phyloP scores from a whole-genome alignment of 2,113 vertebrate species.

The Plestiodon gilberti region DNA sequence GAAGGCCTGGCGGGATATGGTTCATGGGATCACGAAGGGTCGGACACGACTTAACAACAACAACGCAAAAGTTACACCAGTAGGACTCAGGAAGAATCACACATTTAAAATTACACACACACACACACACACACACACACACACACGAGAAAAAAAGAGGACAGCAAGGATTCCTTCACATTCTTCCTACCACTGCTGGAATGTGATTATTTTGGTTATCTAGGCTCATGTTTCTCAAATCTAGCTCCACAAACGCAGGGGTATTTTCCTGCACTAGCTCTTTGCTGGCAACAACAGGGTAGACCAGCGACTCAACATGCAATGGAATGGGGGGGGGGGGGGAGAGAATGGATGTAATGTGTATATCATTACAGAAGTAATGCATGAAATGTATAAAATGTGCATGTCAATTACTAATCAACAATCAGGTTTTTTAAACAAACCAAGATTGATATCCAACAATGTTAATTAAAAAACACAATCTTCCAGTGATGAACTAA shows the following conservation, averaged over 20 bases:
- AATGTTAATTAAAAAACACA: neutral
- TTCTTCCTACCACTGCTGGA: neutral
- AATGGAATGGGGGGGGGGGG: conserved; percentile 48
- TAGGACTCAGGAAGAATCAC: neutral
- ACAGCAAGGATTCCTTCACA: neutral
- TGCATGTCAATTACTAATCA: conserved; percentile 36
- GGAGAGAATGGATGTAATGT: conserved; percentile 38
- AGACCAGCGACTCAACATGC: conserved; percentile 34
- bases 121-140: accelerated
- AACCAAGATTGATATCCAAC: neutral
- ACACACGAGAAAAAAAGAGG: neutral
- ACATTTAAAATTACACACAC: accelerated
- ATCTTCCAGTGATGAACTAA: neutral
- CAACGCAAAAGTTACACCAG: neutral
- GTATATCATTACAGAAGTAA: conserved; percentile 32
- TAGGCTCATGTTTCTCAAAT: neutral
- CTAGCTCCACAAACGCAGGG: neutral
- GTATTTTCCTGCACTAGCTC: conserved; percentile 10
- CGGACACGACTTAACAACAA: too few species aligned
- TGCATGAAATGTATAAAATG: conserved; percentile 14
- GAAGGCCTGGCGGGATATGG: too few species aligned
- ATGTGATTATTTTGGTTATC: neutral
- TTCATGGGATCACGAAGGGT: too few species aligned
- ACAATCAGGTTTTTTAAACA: neutral
- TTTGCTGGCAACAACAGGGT: conserved; percentile 3